Percentiles rank a stretch among this genome's conserved stretches.
Evolutionary conservation across 2,888 invertebrate species (phyloP).

Genomic region (Elmis aenea): DNA sequence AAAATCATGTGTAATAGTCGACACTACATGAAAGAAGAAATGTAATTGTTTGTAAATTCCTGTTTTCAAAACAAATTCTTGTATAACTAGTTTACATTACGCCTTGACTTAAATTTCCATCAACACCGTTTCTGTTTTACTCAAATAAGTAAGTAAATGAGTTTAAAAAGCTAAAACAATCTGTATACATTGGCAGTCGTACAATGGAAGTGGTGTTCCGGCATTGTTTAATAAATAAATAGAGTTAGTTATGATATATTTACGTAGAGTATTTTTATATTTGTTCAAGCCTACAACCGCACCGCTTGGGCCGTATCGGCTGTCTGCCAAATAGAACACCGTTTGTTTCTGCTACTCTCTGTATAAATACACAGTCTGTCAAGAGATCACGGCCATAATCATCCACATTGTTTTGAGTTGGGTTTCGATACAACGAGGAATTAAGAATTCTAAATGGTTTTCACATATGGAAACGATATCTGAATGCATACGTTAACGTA

Average conservation of each 20-base stretch:
- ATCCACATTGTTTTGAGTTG: slow-evolving; percentile 19
- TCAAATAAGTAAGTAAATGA: too few relatives aligned
- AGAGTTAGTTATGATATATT: slow-evolving; percentile 29
- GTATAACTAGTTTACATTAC: too few relatives aligned
- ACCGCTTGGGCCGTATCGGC: slow-evolving; percentile 30
- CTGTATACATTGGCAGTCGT: slow-evolving; percentile 1
- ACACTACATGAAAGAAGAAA: too few relatives aligned
- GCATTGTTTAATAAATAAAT: slow-evolving; percentile 32
- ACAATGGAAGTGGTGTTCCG: slow-evolving; percentile 6
- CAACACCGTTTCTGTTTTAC: too few relatives aligned
- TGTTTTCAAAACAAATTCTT: too few relatives aligned
- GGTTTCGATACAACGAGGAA: slow-evolving; percentile 10
- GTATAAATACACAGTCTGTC: slow-evolving; percentile 40
- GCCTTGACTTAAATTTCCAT: too few relatives aligned
- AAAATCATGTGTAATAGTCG: too few relatives aligned
- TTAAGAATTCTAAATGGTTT: slow-evolving; percentile 8
- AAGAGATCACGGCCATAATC: slow-evolving; percentile 33
- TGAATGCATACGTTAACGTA: too few relatives aligned
- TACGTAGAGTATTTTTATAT: slow-evolving; percentile 29
- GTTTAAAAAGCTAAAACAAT: too few relatives aligned
- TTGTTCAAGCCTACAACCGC: slow-evolving; percentile 26
- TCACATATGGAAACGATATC: too few relatives aligned
- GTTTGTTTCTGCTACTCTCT: slow-evolving; percentile 39
- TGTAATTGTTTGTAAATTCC: too few relatives aligned
- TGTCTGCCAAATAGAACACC: slow-evolving; percentile 28